phyloP scores from a whole-genome alignment of 2,797 vertebrate genomes.

The Vireo griseus region DNA sequence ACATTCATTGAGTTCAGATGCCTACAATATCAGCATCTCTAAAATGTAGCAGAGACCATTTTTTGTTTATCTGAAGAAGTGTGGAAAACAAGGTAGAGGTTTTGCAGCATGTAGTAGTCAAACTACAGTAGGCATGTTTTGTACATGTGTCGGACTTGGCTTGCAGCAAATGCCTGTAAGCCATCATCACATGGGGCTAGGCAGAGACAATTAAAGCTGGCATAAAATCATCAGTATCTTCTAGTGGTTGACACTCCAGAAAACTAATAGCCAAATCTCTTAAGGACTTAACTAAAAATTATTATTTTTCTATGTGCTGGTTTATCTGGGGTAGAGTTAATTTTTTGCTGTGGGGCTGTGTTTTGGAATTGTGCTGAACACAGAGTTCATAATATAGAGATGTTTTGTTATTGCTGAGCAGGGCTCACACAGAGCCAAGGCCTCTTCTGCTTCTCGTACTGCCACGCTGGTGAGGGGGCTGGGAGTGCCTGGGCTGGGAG shows the following conservation, averaged over 20 bases:
- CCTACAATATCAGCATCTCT: not conserved
- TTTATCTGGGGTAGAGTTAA: not conserved
- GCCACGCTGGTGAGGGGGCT: rapidly evolving
- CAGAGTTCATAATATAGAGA: rapidly evolving
- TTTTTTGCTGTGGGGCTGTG: not conserved
- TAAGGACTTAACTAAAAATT: not conserved
- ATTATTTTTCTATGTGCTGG: not conserved
- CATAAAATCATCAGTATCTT: not conserved
- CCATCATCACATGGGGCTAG: not conserved
- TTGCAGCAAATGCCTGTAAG: not conserved
- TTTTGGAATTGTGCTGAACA: not conserved
- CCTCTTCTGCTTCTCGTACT: rapidly evolving
- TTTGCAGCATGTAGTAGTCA: not conserved
- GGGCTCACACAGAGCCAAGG: not conserved
- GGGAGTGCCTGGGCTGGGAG: rapidly evolving
- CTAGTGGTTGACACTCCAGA: not conserved
- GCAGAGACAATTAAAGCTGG: not conserved
- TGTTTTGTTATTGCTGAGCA: not conserved
- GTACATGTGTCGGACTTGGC: not conserved
- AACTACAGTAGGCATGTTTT: not conserved
- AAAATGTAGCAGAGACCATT: not conserved
- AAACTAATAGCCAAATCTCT: not conserved
- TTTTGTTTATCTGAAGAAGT: not conserved
- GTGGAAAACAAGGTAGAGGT: not conserved
- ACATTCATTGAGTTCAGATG: not conserved